These are phyloP conservation scores for Sciurus niger DNA, from an alignment of 2,113 vertebrate genomes.

Conservation along the genomic window DNA sequence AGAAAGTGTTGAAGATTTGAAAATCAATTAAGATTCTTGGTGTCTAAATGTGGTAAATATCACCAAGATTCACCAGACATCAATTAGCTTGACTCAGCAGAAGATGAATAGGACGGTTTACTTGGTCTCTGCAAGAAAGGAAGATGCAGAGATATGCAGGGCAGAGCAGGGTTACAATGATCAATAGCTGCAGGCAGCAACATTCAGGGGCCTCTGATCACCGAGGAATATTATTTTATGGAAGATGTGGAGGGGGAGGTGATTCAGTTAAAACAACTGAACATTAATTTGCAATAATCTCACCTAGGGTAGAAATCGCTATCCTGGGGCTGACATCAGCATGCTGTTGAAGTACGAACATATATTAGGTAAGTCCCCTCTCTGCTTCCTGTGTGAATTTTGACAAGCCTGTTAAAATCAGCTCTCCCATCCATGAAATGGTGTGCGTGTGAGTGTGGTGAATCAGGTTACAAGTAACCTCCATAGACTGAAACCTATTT, in stretches of 20 bases:
- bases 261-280: too few species aligned
- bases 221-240: not conserved
- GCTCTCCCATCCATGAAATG: not conserved
- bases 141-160: not conserved
- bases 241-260: not conserved
- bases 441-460: not conserved
- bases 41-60: not conserved
- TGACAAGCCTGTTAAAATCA: not conserved
- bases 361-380: not conserved
- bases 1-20: not conserved
- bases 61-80: not conserved
- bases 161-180: not conserved
- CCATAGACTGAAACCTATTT: not conserved
- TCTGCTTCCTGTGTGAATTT: not conserved
- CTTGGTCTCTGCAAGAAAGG: not conserved
- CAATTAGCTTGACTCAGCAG: not conserved
- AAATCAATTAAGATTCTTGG: constrained; percentile 38
- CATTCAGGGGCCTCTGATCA: not conserved
- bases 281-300: not conserved
- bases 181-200: not conserved
- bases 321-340: not conserved
- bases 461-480: not conserved
- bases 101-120: not conserved
- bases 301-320: not conserved
- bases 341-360: too few species aligned